These are phyloP conservation scores for Vanessa atalanta DNA, from an alignment of 1,140 invertebrate genomes.

Conservation along the genomic window DNA sequence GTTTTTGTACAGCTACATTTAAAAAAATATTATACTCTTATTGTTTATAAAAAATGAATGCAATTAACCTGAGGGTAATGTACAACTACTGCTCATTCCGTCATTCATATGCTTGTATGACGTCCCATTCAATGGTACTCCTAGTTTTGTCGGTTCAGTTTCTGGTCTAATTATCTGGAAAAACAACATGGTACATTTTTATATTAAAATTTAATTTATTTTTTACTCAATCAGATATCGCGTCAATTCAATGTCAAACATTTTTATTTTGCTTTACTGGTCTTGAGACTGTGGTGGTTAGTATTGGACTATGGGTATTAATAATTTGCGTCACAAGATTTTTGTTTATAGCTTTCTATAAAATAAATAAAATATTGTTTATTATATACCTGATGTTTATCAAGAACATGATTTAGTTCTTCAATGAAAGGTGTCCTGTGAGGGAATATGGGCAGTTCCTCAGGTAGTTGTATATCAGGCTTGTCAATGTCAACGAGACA, in stretches of 20 bases:
- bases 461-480: conserved; percentile 94
- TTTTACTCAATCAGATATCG: no score
- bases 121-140: conserved; percentile 72
- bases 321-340: no score
- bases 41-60: not conserved
- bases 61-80: conserved; percentile 77
- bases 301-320: no score
- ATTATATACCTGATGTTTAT: conserved; percentile 80
- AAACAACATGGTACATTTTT: not conserved
- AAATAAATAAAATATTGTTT: no score
- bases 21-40: no score
- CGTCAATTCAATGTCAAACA: no score
- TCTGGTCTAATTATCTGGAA: conserved; percentile 80
- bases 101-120: conserved; percentile 74
- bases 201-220: no score
- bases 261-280: no score
- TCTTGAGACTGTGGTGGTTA: no score
- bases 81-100: conserved; percentile 83
- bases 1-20: no score
- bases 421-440: conserved; percentile 92
- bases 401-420: conserved; percentile 91
- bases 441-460: conserved; percentile 97
- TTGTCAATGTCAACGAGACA: conserved; percentile 98
- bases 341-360: no score
- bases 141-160: conserved; percentile 74